phyloP scores from a whole-genome alignment of 2,113 vertebrate genomes.

The Calidris pugnax region DNA sequence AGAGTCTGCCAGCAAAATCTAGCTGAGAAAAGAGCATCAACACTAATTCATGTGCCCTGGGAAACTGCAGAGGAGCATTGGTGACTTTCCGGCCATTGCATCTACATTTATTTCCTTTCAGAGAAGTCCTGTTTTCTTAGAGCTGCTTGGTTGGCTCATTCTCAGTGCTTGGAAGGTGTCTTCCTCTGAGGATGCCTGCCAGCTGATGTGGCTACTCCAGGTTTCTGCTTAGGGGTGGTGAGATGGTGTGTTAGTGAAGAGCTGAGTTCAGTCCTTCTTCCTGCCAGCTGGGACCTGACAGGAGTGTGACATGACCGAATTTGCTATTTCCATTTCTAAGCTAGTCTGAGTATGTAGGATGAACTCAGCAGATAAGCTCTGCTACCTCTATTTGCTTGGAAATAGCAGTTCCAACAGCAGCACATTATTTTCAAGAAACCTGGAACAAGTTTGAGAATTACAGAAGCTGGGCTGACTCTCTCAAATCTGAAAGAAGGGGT shows the following conservation, averaged over 20 bases:
- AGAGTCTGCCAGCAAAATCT: not conserved
- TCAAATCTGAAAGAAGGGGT: constrained; percentile 8
- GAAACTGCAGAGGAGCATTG: not conserved
- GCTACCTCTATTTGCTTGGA: not conserved
- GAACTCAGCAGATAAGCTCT: not conserved
- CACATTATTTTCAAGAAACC: not conserved
- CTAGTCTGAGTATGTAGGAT: not conserved
- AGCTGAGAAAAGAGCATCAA: not conserved
- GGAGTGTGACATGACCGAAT: not conserved
- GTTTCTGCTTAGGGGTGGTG: not conserved
- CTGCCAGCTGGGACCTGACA: not conserved
- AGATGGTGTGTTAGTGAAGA: not conserved
- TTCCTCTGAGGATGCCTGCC: not conserved
- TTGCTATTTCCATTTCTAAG: not conserved
- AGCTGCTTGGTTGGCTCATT: not conserved
- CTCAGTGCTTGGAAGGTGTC: not conserved
- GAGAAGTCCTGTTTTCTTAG: not conserved
- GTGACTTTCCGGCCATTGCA: not conserved
- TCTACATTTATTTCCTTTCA: not conserved
- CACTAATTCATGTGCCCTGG: not conserved
- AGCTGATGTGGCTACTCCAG: not conserved
- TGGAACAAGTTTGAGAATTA: constrained; percentile 7
- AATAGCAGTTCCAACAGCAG: not conserved
- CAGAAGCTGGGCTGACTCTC: constrained; percentile 24
- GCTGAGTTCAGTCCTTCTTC: not conserved